Conservation (phyloP, 2,797 vertebrate species). For the Alexandromys oeconomus region DNA sequence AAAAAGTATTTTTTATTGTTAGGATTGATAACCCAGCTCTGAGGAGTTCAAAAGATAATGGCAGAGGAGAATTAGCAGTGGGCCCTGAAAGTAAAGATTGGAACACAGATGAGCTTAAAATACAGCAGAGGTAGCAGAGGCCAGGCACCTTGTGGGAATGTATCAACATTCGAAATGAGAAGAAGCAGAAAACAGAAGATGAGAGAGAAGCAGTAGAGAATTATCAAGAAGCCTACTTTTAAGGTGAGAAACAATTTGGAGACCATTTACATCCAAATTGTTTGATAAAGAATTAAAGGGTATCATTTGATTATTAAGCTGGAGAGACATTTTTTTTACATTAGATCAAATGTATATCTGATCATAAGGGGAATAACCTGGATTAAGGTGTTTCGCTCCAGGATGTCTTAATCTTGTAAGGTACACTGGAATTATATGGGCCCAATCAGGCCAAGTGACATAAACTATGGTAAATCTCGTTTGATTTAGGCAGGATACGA, state of each 20-base stretch:
- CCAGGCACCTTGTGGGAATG: background rate
- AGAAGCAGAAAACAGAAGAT: conserved; percentile 33
- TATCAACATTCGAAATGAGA: conserved; percentile 35
- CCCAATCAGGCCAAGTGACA: background rate
- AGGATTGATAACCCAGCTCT: conserved; percentile 20
- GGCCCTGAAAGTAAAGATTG: conserved; percentile 7
- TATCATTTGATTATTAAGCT: conserved; percentile 10
- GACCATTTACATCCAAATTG: conserved; percentile 43
- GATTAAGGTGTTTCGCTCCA: conserved; percentile 18
- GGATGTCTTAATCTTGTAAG: background rate
- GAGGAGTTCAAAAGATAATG: conserved; percentile 23
- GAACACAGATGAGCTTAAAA: conserved; percentile 45
- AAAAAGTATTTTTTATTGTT: conserved; percentile 52
- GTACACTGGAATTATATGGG: background rate
- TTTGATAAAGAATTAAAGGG: conserved; percentile 61
- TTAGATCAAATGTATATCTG: conserved; percentile 15
- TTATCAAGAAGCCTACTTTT: conserved; percentile 11
- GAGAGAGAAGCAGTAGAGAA: conserved; percentile 28
- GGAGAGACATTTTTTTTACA: background rate
- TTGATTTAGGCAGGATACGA: background rate
- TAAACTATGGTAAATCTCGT: background rate
- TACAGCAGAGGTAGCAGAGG: conserved; percentile 21
- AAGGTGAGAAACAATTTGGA: conserved; percentile 41
- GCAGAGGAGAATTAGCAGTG: background rate
- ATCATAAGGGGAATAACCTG: background rate